Evolutionary conservation across 2,113 vertebrate genomes (phyloP), one percentile per base, ranked within the genome.

Genomic region (Potamarius usumacintae): DNA sequence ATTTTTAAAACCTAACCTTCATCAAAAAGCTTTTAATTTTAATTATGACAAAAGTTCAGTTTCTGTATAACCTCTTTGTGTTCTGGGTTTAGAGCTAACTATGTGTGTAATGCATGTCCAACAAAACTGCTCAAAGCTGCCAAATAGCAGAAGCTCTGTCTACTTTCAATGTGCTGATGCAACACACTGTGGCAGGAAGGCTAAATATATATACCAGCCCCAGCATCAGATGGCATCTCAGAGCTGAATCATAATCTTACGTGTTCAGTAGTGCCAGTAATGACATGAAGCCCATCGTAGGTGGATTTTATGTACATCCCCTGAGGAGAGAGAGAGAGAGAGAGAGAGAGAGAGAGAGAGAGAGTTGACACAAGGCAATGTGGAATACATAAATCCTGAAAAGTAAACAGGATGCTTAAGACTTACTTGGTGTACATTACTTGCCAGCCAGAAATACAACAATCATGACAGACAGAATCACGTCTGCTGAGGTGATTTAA

Each of bases 291-390:
- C 34, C 98, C 98, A 62, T 99, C 97, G 27, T 99, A 99, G 48
- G 98, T 99, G 86, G 98, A 99, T 91, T 98, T 99, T 93, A 99
- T 99, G 94, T 99, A 99, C 96, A 99, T 98, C 83, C 98, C 98
- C 98, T 99, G 93, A 82, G 57, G 63, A 34, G 81, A 76, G 58
- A 53, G 48, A 89, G 80, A 83, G 7, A 48, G 77, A 76, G 34
- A n/a, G 8, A 76, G 2, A 80, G 22, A 53, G 77, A 48, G n/a
- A n/a, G 48, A 65, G 42, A 90, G 82, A 84, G 4, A 72, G 71
- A 85, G 15, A 42, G 53, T 22, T 82, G 79, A 53, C 12, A 52
- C 82, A 18, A 87, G 50, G 60, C 58, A 83, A 14, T 50, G 71
- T 53, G 30, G 34, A 65, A 34, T 55, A 84, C 20, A 63, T 62